A percentile compares a stretch with the other conserved stretches of the same genome.
Evolutionary conservation across 2,888 invertebrate genomes (phyloP).

Genomic region (Melipona bicolor): DNA sequence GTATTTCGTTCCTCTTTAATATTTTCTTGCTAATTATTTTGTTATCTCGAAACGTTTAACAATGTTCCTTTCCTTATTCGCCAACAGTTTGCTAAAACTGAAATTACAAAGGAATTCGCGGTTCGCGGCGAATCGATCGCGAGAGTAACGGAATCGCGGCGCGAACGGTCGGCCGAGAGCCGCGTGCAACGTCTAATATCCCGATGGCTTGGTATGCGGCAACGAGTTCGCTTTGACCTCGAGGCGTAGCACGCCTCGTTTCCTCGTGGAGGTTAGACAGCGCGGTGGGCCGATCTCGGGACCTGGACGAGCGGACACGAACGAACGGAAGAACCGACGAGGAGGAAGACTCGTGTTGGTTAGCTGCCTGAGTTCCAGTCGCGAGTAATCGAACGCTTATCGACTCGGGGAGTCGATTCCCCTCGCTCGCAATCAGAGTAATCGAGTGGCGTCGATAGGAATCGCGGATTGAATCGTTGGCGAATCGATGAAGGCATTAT

Average conservation of each 20-base stretch:
- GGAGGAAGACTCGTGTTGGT: not conserved
- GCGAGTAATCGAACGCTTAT: conserved; percentile 64
- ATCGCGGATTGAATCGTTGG: conserved; percentile 69
- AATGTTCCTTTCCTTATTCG: no score
- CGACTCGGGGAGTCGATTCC: conserved; percentile 35
- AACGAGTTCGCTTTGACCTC: conserved; percentile 9
- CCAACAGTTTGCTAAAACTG: no score
- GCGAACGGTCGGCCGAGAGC: conserved; percentile 35
- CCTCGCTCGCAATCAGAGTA: conserved; percentile 37
- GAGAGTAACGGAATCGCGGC: conserved; percentile 24
- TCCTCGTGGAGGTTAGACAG: conserved; percentile 23
- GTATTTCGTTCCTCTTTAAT: no score
- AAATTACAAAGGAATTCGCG: not conserved
- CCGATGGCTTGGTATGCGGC: not conserved
- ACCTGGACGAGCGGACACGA: not conserved
- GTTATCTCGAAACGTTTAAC: no score
- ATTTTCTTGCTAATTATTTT: no score
- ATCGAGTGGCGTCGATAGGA: conserved; percentile 67
- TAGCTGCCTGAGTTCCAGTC: conserved; percentile 17
- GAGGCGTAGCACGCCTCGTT: conserved; percentile 30
- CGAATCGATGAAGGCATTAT: conserved; percentile 53
- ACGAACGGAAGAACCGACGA: not conserved
- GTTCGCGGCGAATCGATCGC: not conserved
- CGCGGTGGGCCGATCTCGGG: not conserved
- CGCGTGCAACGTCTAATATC: conserved; percentile 28